These are phyloP conservation scores for Drosophila colorata DNA, from an alignment of 2,888 invertebrate species.

Conservation along the genomic window DNA sequence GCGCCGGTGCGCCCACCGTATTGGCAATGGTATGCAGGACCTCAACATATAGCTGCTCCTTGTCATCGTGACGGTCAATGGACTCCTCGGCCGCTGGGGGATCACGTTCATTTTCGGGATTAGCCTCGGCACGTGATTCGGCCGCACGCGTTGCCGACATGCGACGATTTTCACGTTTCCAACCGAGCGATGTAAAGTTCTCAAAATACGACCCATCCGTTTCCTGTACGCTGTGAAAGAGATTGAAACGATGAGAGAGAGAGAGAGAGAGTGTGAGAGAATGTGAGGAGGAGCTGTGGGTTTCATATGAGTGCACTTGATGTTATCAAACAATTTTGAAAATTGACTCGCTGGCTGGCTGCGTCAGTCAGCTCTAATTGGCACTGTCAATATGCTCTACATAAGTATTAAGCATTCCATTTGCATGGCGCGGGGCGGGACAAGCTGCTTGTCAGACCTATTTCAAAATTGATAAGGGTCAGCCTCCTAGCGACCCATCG, in stretches of 20 bases:
- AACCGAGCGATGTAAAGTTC: constrained; percentile 95
- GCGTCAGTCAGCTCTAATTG: constrained; percentile 62
- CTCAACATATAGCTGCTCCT: constrained; percentile 93
- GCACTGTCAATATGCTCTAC: constrained; percentile 73
- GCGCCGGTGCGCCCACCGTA: constrained; percentile 92
- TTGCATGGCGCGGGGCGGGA: too few species aligned
- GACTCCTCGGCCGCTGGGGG: constrained; percentile 83
- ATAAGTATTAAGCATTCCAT: constrained; percentile 34
- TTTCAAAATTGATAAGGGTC: constrained; percentile 81
- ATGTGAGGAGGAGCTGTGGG: not conserved
- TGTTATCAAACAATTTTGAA: constrained; percentile 60
- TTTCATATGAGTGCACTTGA: constrained; percentile 32
- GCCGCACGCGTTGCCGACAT: constrained; percentile 91
- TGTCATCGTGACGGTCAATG: constrained; percentile 85
- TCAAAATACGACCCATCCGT: constrained; percentile 98
- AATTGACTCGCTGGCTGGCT: constrained; percentile 54
- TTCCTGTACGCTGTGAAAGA: constrained; percentile 92
- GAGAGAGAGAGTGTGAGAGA: not conserved
- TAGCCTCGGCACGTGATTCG: constrained; percentile 90
- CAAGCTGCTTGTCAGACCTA: constrained; percentile 66
- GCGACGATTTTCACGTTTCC: constrained; percentile 96
- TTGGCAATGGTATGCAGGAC: constrained; percentile 98
- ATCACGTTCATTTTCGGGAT: constrained; percentile 86
- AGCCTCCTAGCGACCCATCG: constrained; percentile 17
- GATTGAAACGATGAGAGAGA: not conserved